Evolutionary conservation across 2,797 vertebrate genomes (phyloP).

Genomic region (Babyrousa celebensis): DNA sequence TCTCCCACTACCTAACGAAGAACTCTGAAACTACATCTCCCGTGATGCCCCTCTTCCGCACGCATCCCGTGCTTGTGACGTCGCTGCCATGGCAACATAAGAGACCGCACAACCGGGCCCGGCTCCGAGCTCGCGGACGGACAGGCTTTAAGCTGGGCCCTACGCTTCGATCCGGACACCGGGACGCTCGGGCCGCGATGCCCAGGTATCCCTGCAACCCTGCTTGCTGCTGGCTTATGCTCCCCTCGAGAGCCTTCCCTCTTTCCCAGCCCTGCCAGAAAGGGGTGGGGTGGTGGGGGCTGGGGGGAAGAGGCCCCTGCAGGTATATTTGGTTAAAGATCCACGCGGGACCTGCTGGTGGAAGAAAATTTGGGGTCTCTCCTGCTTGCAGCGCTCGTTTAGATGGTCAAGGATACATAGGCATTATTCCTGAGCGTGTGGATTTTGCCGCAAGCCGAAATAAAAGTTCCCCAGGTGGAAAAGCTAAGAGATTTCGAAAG

Average conservation of each 20-base stretch:
- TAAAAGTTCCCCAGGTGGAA: constrained; percentile 1
- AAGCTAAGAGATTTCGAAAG: background rate
- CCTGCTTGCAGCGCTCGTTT: fast-evolving
- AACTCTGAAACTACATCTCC: constrained; percentile 87
- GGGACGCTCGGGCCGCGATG: constrained; percentile 78
- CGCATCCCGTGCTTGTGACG: background rate
- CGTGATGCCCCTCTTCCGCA: constrained; percentile 44
- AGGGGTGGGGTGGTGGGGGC: background rate
- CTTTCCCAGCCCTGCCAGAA: background rate
- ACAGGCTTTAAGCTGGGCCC: fast-evolving
- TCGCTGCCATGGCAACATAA: constrained; percentile 84
- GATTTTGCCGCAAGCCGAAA: background rate
- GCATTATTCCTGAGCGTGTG: background rate
- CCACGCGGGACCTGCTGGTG: background rate
- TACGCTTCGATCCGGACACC: fast-evolving
- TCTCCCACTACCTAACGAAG: fast-evolving
- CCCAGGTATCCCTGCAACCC: constrained; percentile 82
- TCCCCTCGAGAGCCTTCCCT: background rate
- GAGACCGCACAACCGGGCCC: fast-evolving
- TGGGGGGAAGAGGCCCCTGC: background rate
- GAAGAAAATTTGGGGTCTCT: background rate
- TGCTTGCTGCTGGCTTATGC: fast-evolving
- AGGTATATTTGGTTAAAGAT: background rate
- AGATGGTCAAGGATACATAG: background rate
- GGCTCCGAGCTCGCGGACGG: fast-evolving